A percentile compares a stretch with the other conserved stretches of the same genome.
Conservation (phyloP, 2,113 vertebrate species). For the Calidris pygmaea region DNA sequence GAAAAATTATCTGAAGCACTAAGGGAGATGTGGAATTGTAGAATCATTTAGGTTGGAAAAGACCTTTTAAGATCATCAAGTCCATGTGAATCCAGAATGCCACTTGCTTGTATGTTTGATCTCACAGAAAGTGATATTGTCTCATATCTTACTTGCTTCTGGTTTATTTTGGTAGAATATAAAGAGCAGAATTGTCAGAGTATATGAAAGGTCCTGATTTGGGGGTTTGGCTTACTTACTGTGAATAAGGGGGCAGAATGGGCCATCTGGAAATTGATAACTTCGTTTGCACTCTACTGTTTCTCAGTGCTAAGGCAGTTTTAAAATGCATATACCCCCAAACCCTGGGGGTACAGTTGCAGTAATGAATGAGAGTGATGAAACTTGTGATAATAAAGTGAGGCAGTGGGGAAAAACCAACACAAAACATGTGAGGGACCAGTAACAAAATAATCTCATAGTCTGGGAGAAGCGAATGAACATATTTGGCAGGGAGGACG, state of each 20-base stretch:
- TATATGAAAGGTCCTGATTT: neutral
- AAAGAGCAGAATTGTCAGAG: neutral
- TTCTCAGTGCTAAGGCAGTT: neutral
- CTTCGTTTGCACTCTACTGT: neutral
- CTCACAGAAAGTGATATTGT: neutral
- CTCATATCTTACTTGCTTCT: neutral
- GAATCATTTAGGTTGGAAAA: neutral
- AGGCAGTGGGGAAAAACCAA: neutral
- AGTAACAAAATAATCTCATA: neutral
- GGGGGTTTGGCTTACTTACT: neutral
- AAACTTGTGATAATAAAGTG: neutral
- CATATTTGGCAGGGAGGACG: neutral
- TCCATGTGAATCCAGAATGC: neutral
- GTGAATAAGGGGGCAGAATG: neutral
- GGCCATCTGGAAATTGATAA: neutral
- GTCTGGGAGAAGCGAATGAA: fast-evolving
- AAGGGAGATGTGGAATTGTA: neutral
- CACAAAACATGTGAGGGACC: neutral
- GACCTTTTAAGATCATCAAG: neutral
- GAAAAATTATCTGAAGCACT: neutral
- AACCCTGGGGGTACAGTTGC: neutral
- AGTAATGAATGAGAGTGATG: neutral
- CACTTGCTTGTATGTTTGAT: neutral
- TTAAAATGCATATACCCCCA: neutral
- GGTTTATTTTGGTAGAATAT: neutral